A percentile compares a stretch with the other conserved stretches of the same genome.
Evolutionary conservation across 2,113 vertebrate genomes (phyloP).

Genomic region (Zosterops japonicus): DNA sequence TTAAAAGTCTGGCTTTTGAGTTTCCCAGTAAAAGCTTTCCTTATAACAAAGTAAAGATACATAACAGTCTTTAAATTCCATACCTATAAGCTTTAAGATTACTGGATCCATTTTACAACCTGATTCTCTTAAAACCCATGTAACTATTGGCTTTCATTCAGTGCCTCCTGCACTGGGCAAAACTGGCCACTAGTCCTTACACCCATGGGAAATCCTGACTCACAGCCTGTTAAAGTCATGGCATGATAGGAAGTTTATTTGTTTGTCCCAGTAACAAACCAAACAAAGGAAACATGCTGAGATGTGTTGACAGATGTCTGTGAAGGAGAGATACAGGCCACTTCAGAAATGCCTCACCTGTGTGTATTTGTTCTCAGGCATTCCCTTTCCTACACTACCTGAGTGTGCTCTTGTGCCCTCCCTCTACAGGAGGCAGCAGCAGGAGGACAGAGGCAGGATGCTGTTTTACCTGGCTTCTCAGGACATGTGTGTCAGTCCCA

Average conservation of each 20-base stretch:
- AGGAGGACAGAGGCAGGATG: background rate
- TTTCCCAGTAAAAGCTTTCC: background rate
- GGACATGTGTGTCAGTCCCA: rapidly evolving
- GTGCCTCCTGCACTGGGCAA: background rate
- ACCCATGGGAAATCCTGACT: background rate
- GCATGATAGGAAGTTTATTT: background rate
- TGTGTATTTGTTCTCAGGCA: background rate
- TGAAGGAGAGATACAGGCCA: background rate
- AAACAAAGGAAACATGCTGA: background rate
- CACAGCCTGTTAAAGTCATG: background rate
- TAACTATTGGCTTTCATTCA: background rate
- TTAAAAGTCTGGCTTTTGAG: background rate
- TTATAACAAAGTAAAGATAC: background rate
- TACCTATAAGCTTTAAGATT: background rate
- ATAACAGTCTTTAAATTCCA: background rate
- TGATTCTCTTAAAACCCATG: background rate
- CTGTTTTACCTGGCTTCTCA: background rate
- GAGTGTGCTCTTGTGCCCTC: rapidly evolving
- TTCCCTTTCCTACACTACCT: background rate
- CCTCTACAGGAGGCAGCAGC: background rate
- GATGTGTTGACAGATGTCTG: background rate
- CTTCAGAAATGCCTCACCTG: background rate
- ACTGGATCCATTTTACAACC: background rate
- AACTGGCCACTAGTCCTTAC: background rate
- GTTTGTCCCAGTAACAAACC: background rate